A percentile compares a stretch with the other conserved stretches of the same genome.
These are phyloP conservation scores for Phylloscopus trochiloides DNA, from an alignment of 2,113 vertebrate species.

Conservation along the genomic window DNA sequence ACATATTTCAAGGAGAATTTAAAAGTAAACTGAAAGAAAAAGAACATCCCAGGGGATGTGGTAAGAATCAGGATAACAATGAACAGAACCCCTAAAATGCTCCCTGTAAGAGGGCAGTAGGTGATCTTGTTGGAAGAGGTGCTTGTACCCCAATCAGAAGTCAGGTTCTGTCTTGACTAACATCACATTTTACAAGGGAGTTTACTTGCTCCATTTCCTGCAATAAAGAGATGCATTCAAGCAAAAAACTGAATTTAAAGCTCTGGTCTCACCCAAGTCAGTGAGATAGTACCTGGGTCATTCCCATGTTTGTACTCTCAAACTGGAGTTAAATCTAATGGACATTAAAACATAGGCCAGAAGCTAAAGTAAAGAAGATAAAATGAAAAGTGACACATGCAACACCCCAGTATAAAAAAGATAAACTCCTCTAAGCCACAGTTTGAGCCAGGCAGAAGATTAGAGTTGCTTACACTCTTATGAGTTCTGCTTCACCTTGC, in stretches of 20 bases:
- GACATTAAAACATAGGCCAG: neutral
- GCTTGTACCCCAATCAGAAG: neutral
- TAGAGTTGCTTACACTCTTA: neutral
- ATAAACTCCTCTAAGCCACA: neutral
- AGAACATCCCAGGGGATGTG: neutral
- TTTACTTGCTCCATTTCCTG: neutral
- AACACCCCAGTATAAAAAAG: neutral
- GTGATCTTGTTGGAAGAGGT: neutral
- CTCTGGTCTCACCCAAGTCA: neutral
- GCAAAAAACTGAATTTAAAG: neutral
- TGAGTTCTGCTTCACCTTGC: neutral
- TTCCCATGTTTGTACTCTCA: neutral
- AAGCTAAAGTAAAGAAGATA: neutral
- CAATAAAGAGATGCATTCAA: neutral
- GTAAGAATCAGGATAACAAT: neutral
- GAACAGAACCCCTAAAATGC: neutral
- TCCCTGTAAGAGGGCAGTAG: neutral
- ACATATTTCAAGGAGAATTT: neutral
- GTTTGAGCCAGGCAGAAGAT: neutral
- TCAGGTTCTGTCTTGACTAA: neutral
- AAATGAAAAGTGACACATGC: neutral
- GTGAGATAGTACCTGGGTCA: neutral
- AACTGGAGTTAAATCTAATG: neutral
- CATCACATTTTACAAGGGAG: neutral
- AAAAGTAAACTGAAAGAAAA: neutral